Conservation (phyloP, 1,140 invertebrate species). For the Neodiprion lecontei region DNA sequence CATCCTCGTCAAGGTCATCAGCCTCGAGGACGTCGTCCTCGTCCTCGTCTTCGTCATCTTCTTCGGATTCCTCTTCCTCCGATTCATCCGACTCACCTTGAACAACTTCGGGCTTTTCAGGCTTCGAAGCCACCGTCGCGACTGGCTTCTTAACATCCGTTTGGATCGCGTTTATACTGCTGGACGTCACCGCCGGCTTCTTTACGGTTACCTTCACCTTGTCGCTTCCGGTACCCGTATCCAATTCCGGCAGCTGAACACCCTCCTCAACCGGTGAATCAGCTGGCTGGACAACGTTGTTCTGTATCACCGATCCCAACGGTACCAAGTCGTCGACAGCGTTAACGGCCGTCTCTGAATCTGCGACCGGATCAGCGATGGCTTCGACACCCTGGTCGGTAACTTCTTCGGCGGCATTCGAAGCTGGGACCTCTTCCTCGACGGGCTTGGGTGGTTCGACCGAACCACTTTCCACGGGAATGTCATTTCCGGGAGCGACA, state of each 20-base stretch:
- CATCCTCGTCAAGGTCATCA: slow-evolving; percentile 13
- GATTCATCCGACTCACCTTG: slow-evolving; percentile 28
- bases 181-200: slow-evolving; percentile 39
- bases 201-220: slow-evolving; percentile 27
- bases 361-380: background rate
- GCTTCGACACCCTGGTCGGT: background rate
- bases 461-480: background rate
- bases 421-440: background rate
- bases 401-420: background rate
- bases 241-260: slow-evolving; percentile 28
- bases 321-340: background rate
- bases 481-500: background rate
- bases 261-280: slow-evolving; percentile 21
- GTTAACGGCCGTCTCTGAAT: background rate
- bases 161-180: slow-evolving; percentile 44
- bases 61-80: slow-evolving; percentile 23
- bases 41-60: slow-evolving; percentile 33
- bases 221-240: slow-evolving; percentile 24
- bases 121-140: slow-evolving; percentile 17
- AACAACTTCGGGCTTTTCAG: slow-evolving; percentile 32
- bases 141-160: slow-evolving; percentile 37
- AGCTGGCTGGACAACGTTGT: background rate
- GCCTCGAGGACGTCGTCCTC: slow-evolving; percentile 22
- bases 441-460: background rate
- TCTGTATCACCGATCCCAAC: background rate